These are phyloP conservation scores for Sebastes hubbsi DNA, from an alignment of 2,797 vertebrate species.

Conservation along the genomic window DNA sequence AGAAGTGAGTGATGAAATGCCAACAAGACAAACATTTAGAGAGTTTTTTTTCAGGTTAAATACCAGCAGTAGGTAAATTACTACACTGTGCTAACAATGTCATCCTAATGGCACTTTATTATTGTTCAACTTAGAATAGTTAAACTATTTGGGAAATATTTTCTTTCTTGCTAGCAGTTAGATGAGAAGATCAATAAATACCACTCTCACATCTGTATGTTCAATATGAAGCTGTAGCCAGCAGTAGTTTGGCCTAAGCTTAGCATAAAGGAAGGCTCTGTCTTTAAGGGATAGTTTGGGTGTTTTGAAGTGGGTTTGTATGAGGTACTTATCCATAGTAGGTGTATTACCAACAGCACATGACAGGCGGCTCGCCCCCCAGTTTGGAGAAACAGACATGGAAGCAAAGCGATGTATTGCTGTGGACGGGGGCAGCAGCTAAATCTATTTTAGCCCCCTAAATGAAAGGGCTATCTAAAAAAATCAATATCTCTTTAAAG, in stretches of 20 bases:
- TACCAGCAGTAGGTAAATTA: constrained; percentile 7
- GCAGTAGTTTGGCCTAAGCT: not conserved
- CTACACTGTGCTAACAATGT: constrained; percentile 9
- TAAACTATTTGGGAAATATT: constrained; percentile 1
- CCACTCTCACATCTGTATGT: not conserved
- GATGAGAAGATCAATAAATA: not conserved
- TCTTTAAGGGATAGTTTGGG: not conserved
- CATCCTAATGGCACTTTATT: constrained; percentile 10
- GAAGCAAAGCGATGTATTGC: too few relatives aligned
- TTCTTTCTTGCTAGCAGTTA: not conserved
- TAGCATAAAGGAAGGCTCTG: not conserved
- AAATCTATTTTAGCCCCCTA: too few relatives aligned
- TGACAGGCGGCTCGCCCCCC: too few relatives aligned
- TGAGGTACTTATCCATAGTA: too few relatives aligned
- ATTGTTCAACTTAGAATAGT: not conserved
- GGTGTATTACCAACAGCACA: too few relatives aligned
- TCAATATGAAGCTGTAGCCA: not conserved
- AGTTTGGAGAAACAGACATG: too few relatives aligned
- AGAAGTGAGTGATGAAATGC: constrained; percentile 1
- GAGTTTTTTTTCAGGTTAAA: constrained; percentile 1
- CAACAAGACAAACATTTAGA: constrained; percentile 3
- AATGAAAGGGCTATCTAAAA: too few relatives aligned
- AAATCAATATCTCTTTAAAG: too few relatives aligned
- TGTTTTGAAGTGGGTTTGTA: too few relatives aligned
- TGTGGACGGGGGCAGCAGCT: too few relatives aligned